Conservation (phyloP, 2,113 vertebrate species). For the Cyanoramphus novaezelandiae region DNA sequence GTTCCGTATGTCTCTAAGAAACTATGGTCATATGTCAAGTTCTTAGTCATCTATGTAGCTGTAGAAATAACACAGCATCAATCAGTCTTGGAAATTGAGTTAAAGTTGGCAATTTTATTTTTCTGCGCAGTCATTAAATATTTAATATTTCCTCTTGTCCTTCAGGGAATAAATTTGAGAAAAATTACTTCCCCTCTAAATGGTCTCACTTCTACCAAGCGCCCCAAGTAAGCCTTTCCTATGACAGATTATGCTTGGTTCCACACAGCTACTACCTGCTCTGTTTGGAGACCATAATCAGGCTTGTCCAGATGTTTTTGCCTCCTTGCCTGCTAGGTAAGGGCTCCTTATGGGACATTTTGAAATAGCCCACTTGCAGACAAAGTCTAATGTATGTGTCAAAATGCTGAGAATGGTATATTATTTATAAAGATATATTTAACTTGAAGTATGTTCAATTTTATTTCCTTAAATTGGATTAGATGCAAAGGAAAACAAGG, state of each 20-base stretch:
- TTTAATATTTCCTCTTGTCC: constrained; percentile 9
- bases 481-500: background rate
- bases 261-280: background rate
- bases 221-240: background rate
- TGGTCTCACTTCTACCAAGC: background rate
- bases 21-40: background rate
- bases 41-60: background rate
- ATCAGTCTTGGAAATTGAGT: constrained; percentile 12
- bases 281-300: background rate
- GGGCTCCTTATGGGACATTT: background rate
- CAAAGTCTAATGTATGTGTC: background rate
- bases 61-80: constrained; percentile 3
- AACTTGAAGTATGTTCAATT: background rate
- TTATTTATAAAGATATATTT: background rate
- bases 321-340: background rate
- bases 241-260: background rate
- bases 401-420: background rate
- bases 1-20: background rate
- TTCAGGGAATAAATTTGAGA: background rate
- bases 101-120: constrained; percentile 25
- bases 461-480: background rate
- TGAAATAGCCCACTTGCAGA: background rate
- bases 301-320: background rate
- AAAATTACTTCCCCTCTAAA: background rate
- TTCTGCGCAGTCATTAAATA: background rate